Base-by-base conservation (phyloP, 2,797 vertebrate genomes). In the Alosa sapidissima region DNA sequence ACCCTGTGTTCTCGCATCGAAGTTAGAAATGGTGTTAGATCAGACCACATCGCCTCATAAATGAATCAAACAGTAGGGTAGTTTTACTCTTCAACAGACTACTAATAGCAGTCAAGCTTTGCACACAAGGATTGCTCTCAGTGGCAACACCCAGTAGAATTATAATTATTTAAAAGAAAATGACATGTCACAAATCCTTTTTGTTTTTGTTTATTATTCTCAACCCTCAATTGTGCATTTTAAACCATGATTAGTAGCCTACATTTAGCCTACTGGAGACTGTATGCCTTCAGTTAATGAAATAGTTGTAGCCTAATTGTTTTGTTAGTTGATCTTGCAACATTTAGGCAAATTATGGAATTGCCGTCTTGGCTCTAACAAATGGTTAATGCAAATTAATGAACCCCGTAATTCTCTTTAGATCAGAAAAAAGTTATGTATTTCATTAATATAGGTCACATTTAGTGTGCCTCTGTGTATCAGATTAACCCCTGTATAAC, bases 311-410 rank as follows among this genome's bases (percentile, higher is more conserved):
- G 41, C 41, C 41, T 41, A 41, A 41, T 41, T 41, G 0, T 41
- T 51, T 51, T 65, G 60, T 28, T 2, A 16, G 16, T 58, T 58
- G 55, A n/a, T 8, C 60, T 65, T 65, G 60, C 60, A 65, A 65
- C n/a, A 28, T 65, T 65, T 65, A 65, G 60, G 82, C 51, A 58
- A 55, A 55, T 65, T 28, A 83, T 45, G 13, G 5, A n/a, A 65
- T 47, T 82, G 82, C 54, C 65, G 47, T 24, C 55, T 41, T 41
- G 41, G 4, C 4, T 41, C 41, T 41, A 41, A 41, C 41, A 41
- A 41, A 41, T 41, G 4, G 41, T 2, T 41, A 41, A 41, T 41
- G 41, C 41, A 41, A 41, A 41, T 24, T 24, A 65, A 28, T 65
- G 24, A 65, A 28, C 5, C 60, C 21, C 16, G 49, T 10, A 51